Evolutionary conservation across 35 echinoderm and acorn worm genomes (phyloP), one percentile per base, ranked within the genome.

Genomic region (Stichopus chloronotus): DNA sequence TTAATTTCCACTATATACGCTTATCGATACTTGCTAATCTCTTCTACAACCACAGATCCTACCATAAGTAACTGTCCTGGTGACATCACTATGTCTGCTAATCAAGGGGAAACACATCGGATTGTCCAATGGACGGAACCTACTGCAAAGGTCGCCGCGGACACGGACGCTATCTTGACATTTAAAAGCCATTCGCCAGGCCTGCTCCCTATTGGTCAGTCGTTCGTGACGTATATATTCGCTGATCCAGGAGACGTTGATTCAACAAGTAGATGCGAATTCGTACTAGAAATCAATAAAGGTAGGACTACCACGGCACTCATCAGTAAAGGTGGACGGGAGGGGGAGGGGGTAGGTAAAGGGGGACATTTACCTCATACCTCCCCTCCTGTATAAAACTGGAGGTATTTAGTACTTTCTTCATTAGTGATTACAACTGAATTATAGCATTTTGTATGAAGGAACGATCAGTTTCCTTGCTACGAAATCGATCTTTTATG

Each of bases 201-300:
- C 30, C 55, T 58, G 56, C 21, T 86, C 9, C 83, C 83, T 17
- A 58, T 86, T 12, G 83, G 83, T 11, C 24, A 86, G 55, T 86
- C 83, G 52, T 86, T 86, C 53, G 83, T 86, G 9, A 86, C 83
- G 83, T 86, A 86, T 86, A 86, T 58, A 86, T 86, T 86, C 56
- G 55, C 9, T 56, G 52, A 54, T 13, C 83, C 83, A 53, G 21
- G 55, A 13, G 83, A 86, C 55, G 52, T 4, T 9, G 9, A 54
- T 17, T 54, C 83, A 52, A 58, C 52, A 22, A 54, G 23, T 30
- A 12, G 13, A 5, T 86, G 83, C 55, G 83, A 86, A 86, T 86
- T 86, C 83, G 55, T 13, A 13, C 52, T 86, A 58, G 24, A 86
- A 58, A 21, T 86, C 9, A 86, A 23, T 14, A 8, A 54, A 86